These are phyloP conservation scores for Dolomedes plantarius DNA, from an alignment of 2,888 invertebrate species.

Conservation along the genomic window DNA sequence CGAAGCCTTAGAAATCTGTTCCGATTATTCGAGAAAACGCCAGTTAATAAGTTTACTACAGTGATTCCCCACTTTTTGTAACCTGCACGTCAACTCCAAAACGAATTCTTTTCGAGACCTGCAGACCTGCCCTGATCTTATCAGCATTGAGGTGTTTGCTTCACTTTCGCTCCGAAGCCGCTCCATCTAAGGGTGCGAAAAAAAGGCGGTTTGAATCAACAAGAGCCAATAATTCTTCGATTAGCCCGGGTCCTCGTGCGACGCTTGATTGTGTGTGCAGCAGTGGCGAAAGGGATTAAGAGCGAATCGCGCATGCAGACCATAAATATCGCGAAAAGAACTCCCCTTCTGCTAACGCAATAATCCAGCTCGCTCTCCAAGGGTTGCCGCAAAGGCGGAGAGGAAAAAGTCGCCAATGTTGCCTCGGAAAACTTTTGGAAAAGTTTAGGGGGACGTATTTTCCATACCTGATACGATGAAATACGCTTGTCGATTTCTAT, in stretches of 20 bases:
- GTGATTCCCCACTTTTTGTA: too few species aligned
- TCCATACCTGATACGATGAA: too few species aligned
- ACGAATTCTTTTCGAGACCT: too few species aligned
- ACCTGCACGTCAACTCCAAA: too few species aligned
- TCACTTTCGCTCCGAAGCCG: background rate
- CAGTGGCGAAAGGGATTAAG: slow-evolving; percentile 35
- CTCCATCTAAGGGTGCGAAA: background rate
- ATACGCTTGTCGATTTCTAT: too few species aligned
- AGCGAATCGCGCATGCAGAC: slow-evolving; percentile 36
- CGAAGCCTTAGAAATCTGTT: too few species aligned
- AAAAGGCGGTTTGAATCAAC: slow-evolving; percentile 36
- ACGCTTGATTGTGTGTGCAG: slow-evolving; percentile 33
- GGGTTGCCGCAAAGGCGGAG: slow-evolving; percentile 23
- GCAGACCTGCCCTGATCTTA: too few species aligned
- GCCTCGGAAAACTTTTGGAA: background rate
- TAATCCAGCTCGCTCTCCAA: slow-evolving; percentile 13
- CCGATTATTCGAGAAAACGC: too few species aligned
- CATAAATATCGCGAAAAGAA: slow-evolving; percentile 34
- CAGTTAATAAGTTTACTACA: too few species aligned
- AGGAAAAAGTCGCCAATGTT: slow-evolving; percentile 27
- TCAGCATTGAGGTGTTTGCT: too few species aligned
- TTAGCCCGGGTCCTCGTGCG: slow-evolving; percentile 18
- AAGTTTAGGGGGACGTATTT: too few species aligned
- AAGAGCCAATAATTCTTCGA: slow-evolving; percentile 51
- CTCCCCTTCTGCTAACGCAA: slow-evolving; percentile 26